These are phyloP conservation scores for Temnopleurus reevesii DNA, from an alignment of 53 echinoderm and acorn worm species.

Conservation along the genomic window DNA sequence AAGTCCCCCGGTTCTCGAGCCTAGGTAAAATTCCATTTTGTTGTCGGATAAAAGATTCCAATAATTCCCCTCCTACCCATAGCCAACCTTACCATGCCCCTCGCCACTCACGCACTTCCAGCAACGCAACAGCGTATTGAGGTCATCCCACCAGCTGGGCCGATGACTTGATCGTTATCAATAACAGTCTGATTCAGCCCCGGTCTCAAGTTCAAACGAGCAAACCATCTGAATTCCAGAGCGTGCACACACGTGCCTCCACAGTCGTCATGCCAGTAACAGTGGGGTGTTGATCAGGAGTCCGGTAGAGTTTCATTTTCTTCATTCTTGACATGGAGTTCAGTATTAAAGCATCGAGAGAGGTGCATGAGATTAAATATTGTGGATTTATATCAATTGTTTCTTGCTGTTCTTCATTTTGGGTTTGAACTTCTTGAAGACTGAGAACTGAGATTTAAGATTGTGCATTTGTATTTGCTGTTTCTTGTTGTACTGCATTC, in stretches of 20 bases:
- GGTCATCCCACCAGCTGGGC: slow-evolving; percentile 27
- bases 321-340: background rate
- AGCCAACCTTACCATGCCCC: background rate
- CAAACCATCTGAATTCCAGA: background rate
- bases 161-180: slow-evolving; percentile 11
- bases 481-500: background rate
- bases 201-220: slow-evolving; percentile 18
- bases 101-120: background rate
- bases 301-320: slow-evolving; percentile 14
- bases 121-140: background rate
- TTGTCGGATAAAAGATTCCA: no score
- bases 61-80: background rate
- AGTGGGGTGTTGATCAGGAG: background rate
- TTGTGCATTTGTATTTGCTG: no score
- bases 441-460: no score
- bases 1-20: no score
- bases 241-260: slow-evolving; percentile 25
- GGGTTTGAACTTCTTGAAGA: no score
- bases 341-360: background rate
- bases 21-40: no score
- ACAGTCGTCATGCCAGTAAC: background rate
- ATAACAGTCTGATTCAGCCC: slow-evolving; percentile 27
- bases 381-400: no score
- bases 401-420: no score
- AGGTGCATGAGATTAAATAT: no score